Base-by-base conservation (phyloP, 1,140 invertebrate genomes). In the Brachionus calyciflorus region DNA sequence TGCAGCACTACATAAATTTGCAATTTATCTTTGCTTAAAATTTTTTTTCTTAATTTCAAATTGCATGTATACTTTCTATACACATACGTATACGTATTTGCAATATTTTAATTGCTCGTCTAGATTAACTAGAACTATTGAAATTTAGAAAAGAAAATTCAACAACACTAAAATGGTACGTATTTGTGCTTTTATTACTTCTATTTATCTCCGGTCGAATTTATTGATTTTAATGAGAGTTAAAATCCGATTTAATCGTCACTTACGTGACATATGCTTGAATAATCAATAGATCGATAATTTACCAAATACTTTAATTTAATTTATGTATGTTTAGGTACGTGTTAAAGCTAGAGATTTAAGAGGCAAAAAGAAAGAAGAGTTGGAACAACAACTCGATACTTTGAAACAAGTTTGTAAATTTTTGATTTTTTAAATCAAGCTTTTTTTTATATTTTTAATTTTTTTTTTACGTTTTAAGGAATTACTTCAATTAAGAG, bases 331-430 rank as follows among this genome's bases (percentile, higher is more conserved):
- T 70, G 10, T 10, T 73, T 51, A 73, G 69, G 69, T 73, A 37
- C 73, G 73, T 33, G 73, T 76, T 41, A 76, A 76, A 76, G 28
- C 49, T 14, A 57, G 33, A 76, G 49, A 76, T 30, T 55, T 76
- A 30, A 46, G 73, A 55, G 73, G 73, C 21, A 76, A 76, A 76
- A 76, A 76, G 37, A 46, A 44, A 57, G 73, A 55, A 33, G 49
- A 76, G 49, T 46, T 76, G 21, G 69, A 73, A 55, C 28, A 73
- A 55, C 69, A 73, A 55, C 69, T 73, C 46, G 69, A 73, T 2
- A 55, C 46, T 41, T 73, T 73, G 46, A 73, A 73, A 55, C 69
- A 73, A 55, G 69, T 73, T 40, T 51, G 30, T 73, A 73, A 37
- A 30, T 51, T 40, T 73, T n/a, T 33, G 24, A 33, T 51, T 55